Conservation (phyloP, 2,888 invertebrate species). For the Carterocephalus palaemon region DNA sequence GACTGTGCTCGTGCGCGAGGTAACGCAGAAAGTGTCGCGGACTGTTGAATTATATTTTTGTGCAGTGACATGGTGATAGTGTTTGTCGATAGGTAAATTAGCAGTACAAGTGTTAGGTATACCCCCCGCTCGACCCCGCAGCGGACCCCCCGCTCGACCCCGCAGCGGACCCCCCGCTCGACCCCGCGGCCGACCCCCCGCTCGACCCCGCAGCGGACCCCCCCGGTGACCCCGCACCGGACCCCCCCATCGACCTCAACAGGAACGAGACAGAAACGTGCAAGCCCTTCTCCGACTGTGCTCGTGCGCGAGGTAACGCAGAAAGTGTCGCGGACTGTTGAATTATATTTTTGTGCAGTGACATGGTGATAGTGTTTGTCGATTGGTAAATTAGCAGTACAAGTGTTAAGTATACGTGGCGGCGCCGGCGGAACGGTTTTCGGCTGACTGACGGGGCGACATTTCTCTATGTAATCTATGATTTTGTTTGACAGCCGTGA, state of each 20-base stretch:
- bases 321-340: constrained; percentile 1
- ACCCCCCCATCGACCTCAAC: constrained; percentile 38
- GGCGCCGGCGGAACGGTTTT: too few species aligned
- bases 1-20: constrained; percentile 33
- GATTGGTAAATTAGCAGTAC: neutral
- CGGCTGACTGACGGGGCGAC: too few species aligned
- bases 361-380: constrained; percentile 11
- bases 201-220: constrained; percentile 37
- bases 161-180: too few species aligned
- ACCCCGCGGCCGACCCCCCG: too few species aligned
- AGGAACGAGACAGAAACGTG: constrained; percentile 36
- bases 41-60: constrained; percentile 1
- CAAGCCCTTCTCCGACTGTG: constrained; percentile 33
- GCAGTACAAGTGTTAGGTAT: too few species aligned
- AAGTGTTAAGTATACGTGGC: too few species aligned
- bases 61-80: constrained; percentile 3
- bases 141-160: too few species aligned
- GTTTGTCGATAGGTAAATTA: constrained; percentile 2
- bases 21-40: constrained; percentile 10
- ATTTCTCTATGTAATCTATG: too few species aligned
- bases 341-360: neutral
- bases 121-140: too few species aligned
- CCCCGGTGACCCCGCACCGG: too few species aligned
- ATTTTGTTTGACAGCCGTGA: too few species aligned
- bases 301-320: constrained; percentile 30